These are phyloP conservation scores for Acleris cristana DNA, from an alignment of 2,888 invertebrate species.

Conservation along the genomic window DNA sequence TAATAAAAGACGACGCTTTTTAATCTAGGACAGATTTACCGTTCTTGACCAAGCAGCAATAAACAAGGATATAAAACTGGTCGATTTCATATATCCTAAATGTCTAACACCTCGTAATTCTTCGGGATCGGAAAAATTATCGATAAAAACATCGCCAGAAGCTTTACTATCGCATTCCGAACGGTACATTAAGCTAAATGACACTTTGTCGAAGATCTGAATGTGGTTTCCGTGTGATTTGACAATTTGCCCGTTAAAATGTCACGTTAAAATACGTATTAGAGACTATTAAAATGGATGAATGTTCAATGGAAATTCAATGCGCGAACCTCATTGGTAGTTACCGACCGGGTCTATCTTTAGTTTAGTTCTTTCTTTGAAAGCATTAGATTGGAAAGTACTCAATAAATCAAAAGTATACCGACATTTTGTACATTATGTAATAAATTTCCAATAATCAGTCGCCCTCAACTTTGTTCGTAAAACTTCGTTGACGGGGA, in stretches of 20 bases:
- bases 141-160: conserved; percentile 27
- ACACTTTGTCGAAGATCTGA: conserved; percentile 27
- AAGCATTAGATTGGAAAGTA: no score
- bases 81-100: background rate
- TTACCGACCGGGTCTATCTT: no score
- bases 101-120: background rate
- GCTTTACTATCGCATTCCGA: conserved; percentile 29
- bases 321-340: background rate
- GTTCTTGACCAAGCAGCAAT: background rate
- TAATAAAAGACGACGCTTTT: no score
- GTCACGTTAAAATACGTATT: background rate
- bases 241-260: conserved; percentile 21
- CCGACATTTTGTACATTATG: no score
- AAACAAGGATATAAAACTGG: background rate
- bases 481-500: no score
- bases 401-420: no score
- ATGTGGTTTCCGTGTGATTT: conserved; percentile 36
- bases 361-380: no score
- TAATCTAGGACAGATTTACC: no score
- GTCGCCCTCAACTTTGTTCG: no score
- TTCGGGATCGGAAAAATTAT: conserved; percentile 1
- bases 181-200: conserved; percentile 35
- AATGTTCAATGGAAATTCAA: background rate
- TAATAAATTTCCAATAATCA: no score
- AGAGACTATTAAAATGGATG: background rate